Evolutionary conservation across 2,797 vertebrate genomes (phyloP), one percentile per base, ranked within the genome.

Genomic region (Poeciliopsis presidionis): DNA sequence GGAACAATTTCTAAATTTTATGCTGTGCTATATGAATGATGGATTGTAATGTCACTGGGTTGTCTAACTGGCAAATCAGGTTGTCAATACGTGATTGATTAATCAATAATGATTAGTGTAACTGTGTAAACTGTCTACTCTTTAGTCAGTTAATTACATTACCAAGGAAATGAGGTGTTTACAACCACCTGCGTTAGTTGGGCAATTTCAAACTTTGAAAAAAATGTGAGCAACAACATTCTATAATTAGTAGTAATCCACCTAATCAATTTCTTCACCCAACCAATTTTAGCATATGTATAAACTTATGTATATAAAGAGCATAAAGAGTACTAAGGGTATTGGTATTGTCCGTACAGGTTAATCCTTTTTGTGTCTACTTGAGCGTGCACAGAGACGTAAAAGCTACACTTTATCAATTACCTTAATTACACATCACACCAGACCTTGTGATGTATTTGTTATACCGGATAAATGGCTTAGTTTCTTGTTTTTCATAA

Each of bases 391-490:
- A 72, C 47, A 73, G 30, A 36, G 30, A 30, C 8, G 9, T 6
- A 30, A 46, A 53, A 53, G 51, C 22, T 47, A 25, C 30, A 73
- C 22, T 3, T 51, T 45, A 75, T 8, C 13, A 77, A 30, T 59
- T 47, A 80, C 80, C 72, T 81, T 88, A 90, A 72, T 83, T 75
- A 73, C 20, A 6, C 69, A 28, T 81, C 85, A 77, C 69, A 30
- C 83, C 84, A 77, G 73, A 51, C 9, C 71, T 49, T 36, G 1
- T 71, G 57, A 72, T 90, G 82, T 82, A 2, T 2, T n/a, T 2
- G 0, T 77, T 71, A 8, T 59, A 80, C 69, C 25, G 85, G 77
- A 86, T 81, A 80, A 59, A 6, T 77, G 80, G 67, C 63, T 72
- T 45, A 11, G 14, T 78, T 30, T 74, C 77, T 79, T 75, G 74